Evolutionary conservation across 2,888 invertebrate genomes (phyloP).

Genomic region (Lasioglossum vierecki): DNA sequence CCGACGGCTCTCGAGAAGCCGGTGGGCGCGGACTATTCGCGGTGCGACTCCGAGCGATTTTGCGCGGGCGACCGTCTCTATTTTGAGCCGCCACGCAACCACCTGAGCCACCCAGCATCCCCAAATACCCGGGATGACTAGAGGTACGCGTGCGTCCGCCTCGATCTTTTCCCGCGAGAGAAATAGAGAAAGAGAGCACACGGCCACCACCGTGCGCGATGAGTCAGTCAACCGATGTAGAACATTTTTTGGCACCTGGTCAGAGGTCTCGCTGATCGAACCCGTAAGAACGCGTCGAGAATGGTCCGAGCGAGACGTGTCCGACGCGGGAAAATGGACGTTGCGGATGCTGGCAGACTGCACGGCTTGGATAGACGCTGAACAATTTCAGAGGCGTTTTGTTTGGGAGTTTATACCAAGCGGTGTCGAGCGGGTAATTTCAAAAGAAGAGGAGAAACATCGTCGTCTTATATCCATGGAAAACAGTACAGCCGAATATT

Average conservation of each 20-base stretch:
- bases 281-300: not conserved
- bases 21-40: slow-evolving; percentile 83
- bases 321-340: not conserved
- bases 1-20: slow-evolving; percentile 72
- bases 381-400: not conserved
- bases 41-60: slow-evolving; percentile 79
- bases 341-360: not conserved
- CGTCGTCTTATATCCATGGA: too few relatives aligned
- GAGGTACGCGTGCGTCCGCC: slow-evolving; percentile 52
- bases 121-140: slow-evolving; percentile 80
- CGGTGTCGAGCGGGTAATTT: too few relatives aligned
- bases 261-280: not conserved
- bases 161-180: slow-evolving; percentile 42
- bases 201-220: slow-evolving; percentile 43
- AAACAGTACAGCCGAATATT: not conserved
- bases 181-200: not conserved
- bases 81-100: slow-evolving; percentile 83
- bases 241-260: slow-evolving; percentile 57
- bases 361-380: not conserved
- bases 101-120: slow-evolving; percentile 82
- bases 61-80: slow-evolving; percentile 82
- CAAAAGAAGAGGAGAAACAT: too few relatives aligned
- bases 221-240: slow-evolving; percentile 65
- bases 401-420: not conserved
- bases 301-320: not conserved